phyloP scores from a whole-genome alignment of 2,797 vertebrate genomes.

The Vireo griseus region DNA sequence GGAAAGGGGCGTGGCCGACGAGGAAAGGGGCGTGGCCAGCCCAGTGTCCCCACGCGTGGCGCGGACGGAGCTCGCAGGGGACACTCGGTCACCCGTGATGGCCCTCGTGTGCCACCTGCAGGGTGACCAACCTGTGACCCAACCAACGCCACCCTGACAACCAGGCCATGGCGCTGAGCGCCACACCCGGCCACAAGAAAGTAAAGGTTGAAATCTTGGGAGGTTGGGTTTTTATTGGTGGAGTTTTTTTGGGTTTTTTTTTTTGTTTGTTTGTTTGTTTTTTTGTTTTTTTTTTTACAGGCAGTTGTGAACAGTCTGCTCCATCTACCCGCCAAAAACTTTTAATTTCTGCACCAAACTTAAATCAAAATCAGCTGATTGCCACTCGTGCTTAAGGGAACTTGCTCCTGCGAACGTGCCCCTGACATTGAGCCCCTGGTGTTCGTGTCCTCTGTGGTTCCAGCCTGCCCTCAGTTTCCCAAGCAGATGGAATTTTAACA shows the following conservation, averaged over 20 bases:
- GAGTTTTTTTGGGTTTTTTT: no score
- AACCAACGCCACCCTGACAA: no score
- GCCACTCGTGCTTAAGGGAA: not conserved
- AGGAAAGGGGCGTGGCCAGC: not conserved
- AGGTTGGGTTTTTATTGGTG: not conserved
- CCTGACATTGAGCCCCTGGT: accelerated
- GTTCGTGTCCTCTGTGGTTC: not conserved
- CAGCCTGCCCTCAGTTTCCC: not conserved
- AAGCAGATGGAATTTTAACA: not conserved
- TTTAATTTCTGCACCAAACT: not conserved
- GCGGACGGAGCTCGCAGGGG: accelerated
- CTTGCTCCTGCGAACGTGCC: accelerated
- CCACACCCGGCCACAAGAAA: not conserved
- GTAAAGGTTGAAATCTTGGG: accelerated
- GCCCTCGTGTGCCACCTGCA: accelerated
- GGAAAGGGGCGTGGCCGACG: no score
- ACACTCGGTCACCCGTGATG: accelerated
- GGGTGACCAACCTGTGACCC: no score
- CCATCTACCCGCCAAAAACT: not conserved
- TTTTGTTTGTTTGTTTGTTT: not conserved
- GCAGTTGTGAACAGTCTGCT: not conserved
- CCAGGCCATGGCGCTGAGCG: not conserved
- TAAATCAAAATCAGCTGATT: no score
- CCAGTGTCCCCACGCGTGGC: accelerated
- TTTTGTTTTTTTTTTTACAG: not conserved